phyloP scores from a whole-genome alignment of 2,888 invertebrate genomes.

The Sesia apiformis region DNA sequence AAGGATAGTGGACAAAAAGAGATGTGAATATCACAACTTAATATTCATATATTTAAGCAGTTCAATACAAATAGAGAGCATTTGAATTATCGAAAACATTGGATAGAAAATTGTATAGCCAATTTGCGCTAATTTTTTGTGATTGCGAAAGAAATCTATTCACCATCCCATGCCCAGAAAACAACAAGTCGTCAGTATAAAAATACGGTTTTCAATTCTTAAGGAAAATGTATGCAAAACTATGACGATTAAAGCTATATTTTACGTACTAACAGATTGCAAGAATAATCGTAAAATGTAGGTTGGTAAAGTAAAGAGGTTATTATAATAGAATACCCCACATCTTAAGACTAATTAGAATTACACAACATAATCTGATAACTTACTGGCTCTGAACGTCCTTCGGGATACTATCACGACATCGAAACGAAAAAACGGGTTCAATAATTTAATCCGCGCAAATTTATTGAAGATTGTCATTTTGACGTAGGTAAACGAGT shows the following conservation, averaged over 20 bases:
- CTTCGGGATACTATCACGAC: constrained; percentile 34
- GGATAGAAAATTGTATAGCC: too few relatives aligned
- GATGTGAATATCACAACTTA: neutral
- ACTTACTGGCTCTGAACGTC: constrained; percentile 46
- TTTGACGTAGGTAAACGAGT: constrained; percentile 46
- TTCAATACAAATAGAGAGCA: too few relatives aligned
- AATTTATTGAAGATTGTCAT: constrained; percentile 66
- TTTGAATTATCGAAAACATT: too few relatives aligned
- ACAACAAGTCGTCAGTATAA: neutral
- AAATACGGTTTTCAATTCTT: neutral
- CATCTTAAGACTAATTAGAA: neutral
- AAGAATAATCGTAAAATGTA: neutral
- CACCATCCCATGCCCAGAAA: neutral
- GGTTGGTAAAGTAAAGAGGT: neutral
- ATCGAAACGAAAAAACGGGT: constrained; percentile 29
- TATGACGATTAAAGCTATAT: too few relatives aligned
- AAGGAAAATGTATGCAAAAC: neutral
- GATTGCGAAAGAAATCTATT: neutral
- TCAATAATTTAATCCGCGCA: constrained; percentile 39
- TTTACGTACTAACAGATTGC: neutral
- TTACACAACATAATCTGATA: constrained; percentile 2
- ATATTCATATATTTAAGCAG: too few relatives aligned
- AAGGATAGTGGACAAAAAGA: neutral
- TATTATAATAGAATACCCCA: neutral
- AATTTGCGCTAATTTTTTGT: too few relatives aligned